Conservation (phyloP, 37 sponge, comb jelly and placozoan genomes). For the Beroe ovata region DNA sequence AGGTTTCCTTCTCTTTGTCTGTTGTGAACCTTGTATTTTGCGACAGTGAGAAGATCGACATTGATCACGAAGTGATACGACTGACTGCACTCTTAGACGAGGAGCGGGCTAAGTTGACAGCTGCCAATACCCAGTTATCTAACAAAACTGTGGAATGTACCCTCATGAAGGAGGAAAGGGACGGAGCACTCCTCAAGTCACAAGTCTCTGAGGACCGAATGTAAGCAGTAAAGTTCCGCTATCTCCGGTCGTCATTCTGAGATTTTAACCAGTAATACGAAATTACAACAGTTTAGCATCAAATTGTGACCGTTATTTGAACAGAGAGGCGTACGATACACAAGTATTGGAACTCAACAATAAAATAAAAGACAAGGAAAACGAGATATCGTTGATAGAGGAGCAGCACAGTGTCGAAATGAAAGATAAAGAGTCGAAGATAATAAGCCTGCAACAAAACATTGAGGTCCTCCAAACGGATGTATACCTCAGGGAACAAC, state of each 20-base stretch:
- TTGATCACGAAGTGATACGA: conserved; percentile 12
- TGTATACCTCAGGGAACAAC: conserved; percentile 23
- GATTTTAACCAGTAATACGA: no score
- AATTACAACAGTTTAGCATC: no score
- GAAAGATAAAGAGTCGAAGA: background rate
- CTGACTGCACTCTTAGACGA: background rate
- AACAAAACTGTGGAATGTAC: background rate
- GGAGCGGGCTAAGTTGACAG: background rate
- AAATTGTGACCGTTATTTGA: no score
- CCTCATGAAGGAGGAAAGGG: background rate
- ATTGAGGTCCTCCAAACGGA: conserved; percentile 34
- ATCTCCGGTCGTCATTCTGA: no score
- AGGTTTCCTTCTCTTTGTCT: no score
- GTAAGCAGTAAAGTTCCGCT: no score
- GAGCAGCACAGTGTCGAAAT: background rate
- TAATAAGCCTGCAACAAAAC: conserved; percentile 1
- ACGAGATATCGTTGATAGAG: background rate
- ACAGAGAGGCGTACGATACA: background rate
- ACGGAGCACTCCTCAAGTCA: conserved; percentile 1
- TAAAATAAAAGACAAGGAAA: conserved; percentile 38
- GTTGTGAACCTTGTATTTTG: no score
- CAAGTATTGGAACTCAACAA: background rate
- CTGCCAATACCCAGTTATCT: background rate
- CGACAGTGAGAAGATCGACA: conserved; percentile 37
- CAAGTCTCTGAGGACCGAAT: background rate